Evolutionary conservation across 2,888 invertebrate species (phyloP), one percentile per base, ranked within the genome.

Genomic region (Microctonus aethiopoides): DNA sequence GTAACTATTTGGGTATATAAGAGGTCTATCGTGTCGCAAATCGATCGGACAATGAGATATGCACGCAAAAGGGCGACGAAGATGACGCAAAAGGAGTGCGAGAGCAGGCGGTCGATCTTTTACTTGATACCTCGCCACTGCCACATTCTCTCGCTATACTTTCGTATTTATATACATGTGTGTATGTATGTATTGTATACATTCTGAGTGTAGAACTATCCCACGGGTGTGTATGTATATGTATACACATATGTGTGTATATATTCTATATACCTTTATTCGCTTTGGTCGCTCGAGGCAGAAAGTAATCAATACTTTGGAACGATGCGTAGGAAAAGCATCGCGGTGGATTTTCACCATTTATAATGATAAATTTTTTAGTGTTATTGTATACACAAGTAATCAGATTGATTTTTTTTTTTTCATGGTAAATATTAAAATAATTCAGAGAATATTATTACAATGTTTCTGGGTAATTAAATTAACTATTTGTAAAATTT

Each of bases 291-390:
- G n/a, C 73, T 76, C 74, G 78, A 72, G 78, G 76, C 77, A 76
- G 78, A 79, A 81, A 83, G 83, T 84, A 83, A 84, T 85, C 85
- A 85, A 84, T 84, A 85, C 84, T 83, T 82, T 78, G 79, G 77
- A 75, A 81, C 80, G 81, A 79, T 81, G 80, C 79, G 81, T 81
- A 80, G 81, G 81, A 46, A 67, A 26, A 16, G 56, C 10, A 20
- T 34, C 63, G 67, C 16, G 16, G 67, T 29, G 51, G 70, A 24
- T 16, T 34, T 34, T 22, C 10, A 34, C n/a, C 20, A n/a, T 32
- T 59, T 46, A 16, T 41, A 11, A 57, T 32, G 20, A 52, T 26
- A 54, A 1, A 39, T 32, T 56, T 63, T 39, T 62, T 9, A 36
- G 24, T 39, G 34, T 16, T 39, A 26, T 51, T 34, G 39, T n/a